Evolutionary conservation across 2,888 invertebrate genomes (phyloP), one percentile per base, ranked within the genome.

Genomic region (Periphyllus acericola): DNA sequence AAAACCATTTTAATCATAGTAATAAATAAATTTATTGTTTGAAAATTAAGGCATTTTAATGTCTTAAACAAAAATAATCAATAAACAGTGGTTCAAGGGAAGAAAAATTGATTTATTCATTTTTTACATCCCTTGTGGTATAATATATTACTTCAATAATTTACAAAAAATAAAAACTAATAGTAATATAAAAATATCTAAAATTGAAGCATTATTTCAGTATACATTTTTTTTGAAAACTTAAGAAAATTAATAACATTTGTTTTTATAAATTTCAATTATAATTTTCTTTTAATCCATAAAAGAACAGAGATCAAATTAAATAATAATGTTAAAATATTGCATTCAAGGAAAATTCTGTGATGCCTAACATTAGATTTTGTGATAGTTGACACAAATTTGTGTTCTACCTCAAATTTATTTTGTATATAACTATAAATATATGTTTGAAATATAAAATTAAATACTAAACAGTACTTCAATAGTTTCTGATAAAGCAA

Each of bases 221-320:
- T 21, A 36, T 72, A 34, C 1, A 34, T 14, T 36, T 74, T n/a
- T 19, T 74, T 75, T 21, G 21, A 36, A 75, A 40, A 29, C n/a
- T 75, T 60, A 60, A 29, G 34, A 17, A 66, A 75, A 78, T 78
- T 0, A 29, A 14, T 66, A 60, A 55, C 25, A 79, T 36, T 72
- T 19, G 55, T 46, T 46, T 46, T 46, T 32, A 40, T 46, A n/a
- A 32, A 78, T 46, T 85, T 78, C 3, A 83, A 75, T 66, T 75
- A 78, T 66, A 68, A 68, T 46, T 76, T 75, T 40, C 75, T 84
- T 84, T 84, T 60, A 76, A 76, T 68, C n/a, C 19, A 85, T 68
- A 85, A 85, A 76, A 84, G 21, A 81, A 79, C 11, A 75, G 83
- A 84, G 83, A 84, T 84, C 83, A 84, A 66, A 52, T 85, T 66